Base-by-base conservation (phyloP, 2,797 vertebrate genomes). In the Enteromius treurensis region DNA sequence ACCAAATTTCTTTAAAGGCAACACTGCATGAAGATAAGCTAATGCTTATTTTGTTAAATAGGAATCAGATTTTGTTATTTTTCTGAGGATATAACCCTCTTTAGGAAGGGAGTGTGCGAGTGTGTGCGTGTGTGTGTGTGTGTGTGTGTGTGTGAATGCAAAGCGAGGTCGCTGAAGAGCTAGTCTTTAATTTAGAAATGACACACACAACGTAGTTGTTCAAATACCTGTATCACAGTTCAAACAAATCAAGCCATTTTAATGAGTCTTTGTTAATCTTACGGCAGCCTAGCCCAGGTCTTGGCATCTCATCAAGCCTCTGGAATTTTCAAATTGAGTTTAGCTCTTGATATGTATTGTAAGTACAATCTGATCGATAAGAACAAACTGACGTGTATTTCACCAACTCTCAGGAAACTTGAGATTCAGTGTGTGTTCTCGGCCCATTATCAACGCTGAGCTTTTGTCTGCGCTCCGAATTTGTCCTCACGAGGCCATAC, bases 1-100 rank as follows among this genome's bases (percentile, higher is more conserved):
- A 93, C 85, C 91, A 91, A 90, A 91, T 91, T 88, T 90, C 88
- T 91, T 87, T 90, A 88, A 89, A 88, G 84, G 90, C 88, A 88
- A 89, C 87, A 84, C 82, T 94, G 94, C 94, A 95, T 95, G 94
- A 91, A 89, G 87, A 89, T 90, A 92, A 91, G 90, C 92, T 91
- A 92, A 91, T 85, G 91, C 90, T 92, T 86, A 92, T 88, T 92
- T 91, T 85, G 53, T 79, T 74, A 86, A 86, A 71, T 68, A 86
- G 73, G 47, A 80, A 83, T 42, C 65, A 23, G 53, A 70, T 83
- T 81, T 81, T 49, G 47, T 53, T 60, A 37, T 87, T 75, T 85
- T 81, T 85, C 85, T 87, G 60, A 62, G 84, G 58, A 67, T 55
- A 8, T 26, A 45, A 47, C 49, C 42, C 83, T 67, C 69, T 14